A percentile compares a stretch with the other conserved stretches of the same genome.
phyloP scores from a whole-genome alignment of 64 coral and sea anemone genomes.

The Porites australiensis region DNA sequence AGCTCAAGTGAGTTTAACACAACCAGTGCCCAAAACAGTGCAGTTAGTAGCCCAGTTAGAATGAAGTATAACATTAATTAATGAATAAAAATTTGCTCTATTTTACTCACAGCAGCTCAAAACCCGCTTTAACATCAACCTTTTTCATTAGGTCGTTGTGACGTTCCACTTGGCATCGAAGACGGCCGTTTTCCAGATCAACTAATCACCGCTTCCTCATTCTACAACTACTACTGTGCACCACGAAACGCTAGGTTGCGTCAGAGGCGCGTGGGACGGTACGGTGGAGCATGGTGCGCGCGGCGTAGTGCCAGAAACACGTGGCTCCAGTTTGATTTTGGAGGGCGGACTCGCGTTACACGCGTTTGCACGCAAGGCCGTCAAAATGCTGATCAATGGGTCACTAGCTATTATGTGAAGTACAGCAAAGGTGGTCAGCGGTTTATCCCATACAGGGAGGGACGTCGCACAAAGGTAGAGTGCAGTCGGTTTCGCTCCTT shows the following conservation, averaged over 20 bases:
- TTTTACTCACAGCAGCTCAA: background rate
- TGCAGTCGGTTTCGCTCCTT: no score
- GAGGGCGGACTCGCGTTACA: constrained; percentile 61
- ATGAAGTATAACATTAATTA: no score
- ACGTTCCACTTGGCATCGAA: constrained; percentile 86
- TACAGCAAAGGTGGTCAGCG: constrained; percentile 76
- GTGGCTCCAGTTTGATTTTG: constrained; percentile 87
- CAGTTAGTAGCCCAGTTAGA: no score
- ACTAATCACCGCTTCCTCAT: constrained; percentile 78
- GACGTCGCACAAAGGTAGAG: constrained; percentile 44
- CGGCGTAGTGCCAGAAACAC: constrained; percentile 30
- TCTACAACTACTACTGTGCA: constrained; percentile 50
- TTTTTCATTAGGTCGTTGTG: constrained; percentile 35
- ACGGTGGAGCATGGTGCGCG: constrained; percentile 61
- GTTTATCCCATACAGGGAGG: constrained; percentile 56
- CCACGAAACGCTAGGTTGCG: constrained; percentile 58
- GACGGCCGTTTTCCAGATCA: constrained; percentile 83
- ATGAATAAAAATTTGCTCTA: no score
- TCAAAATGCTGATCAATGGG: constrained; percentile 81
- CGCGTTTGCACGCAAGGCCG: constrained; percentile 81
- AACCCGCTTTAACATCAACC: background rate
- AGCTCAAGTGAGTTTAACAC: no score
- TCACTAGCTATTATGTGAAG: constrained; percentile 79
- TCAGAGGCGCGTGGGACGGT: constrained; percentile 32
- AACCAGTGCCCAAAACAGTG: no score